Conservation (phyloP, 1,140 invertebrate genomes). For the Pentalonia nigronervosa region DNA sequence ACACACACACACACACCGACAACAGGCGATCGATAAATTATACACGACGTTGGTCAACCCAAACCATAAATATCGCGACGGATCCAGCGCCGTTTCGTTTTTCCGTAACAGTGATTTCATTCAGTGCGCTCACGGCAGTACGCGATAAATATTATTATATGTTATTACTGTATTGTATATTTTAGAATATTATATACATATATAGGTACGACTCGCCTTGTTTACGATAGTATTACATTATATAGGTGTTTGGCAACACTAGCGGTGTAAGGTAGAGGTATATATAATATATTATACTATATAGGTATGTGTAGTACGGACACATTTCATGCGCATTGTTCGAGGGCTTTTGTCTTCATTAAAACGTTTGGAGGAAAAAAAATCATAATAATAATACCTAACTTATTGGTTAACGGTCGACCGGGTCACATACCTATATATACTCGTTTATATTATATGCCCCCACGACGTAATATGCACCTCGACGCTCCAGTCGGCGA, state of each 20-base stretch:
- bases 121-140: background rate
- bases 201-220: background rate
- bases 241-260: conserved; percentile 33
- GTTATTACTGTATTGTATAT: background rate
- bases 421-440: background rate
- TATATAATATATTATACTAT: background rate
- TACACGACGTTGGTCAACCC: conserved; percentile 31
- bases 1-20: background rate
- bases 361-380: conserved; percentile 23
- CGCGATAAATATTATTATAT: background rate
- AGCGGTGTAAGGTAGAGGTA: background rate
- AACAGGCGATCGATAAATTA: conserved; percentile 18
- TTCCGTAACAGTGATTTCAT: conserved; percentile 49
- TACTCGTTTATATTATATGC: background rate
- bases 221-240: background rate
- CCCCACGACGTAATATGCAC: background rate
- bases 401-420: conserved; percentile 52
- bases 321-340: conserved; percentile 4
- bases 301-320: background rate
- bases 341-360: conserved; percentile 30
- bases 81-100: background rate
- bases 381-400: background rate
- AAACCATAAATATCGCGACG: conserved; percentile 5
- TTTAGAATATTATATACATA: background rate
- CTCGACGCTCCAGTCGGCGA: background rate